These are phyloP conservation scores for Capitella teleta DNA, from an alignment of 1,140 invertebrate species.

Conservation along the genomic window DNA sequence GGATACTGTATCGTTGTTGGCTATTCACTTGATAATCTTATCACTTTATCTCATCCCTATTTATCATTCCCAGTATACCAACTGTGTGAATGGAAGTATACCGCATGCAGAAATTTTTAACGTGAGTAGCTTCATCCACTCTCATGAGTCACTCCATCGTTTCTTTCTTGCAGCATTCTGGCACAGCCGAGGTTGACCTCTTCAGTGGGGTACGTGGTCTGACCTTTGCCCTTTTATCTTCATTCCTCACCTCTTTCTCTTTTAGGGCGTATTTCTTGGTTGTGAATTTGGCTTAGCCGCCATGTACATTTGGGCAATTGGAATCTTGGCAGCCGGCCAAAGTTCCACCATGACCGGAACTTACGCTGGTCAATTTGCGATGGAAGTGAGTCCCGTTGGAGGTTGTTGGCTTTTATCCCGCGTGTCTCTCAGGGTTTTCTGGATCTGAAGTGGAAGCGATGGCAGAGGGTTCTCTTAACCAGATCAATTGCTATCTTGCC, in stretches of 20 bases:
- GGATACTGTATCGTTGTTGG: too few species aligned
- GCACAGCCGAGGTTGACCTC: conserved; percentile 58
- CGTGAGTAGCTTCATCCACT: neutral
- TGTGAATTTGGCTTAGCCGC: conserved; percentile 68
- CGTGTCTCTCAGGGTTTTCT: conserved; percentile 59
- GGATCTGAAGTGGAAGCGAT: conserved; percentile 74
- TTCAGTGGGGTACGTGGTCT: conserved; percentile 55
- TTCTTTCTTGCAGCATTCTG: conserved; percentile 7
- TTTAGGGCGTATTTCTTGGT: conserved; percentile 66
- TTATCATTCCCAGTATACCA: conserved; percentile 30
- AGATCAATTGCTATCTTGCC: conserved; percentile 77
- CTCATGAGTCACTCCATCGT: neutral
- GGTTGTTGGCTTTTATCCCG: neutral
- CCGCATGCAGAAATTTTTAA: conserved; percentile 30
- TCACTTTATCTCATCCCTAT: too few species aligned
- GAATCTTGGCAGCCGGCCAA: conserved; percentile 80
- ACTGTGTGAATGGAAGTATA: conserved; percentile 43
- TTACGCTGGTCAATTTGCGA: conserved; percentile 52
- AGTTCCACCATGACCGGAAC: conserved; percentile 65
- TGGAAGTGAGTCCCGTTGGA: conserved; percentile 41
- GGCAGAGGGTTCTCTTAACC: conserved; percentile 79
- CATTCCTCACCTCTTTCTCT: conserved; percentile 3
- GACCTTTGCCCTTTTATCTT: neutral
- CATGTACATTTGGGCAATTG: conserved; percentile 82
- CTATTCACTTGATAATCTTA: too few species aligned